Percentiles rank a stretch among this genome's conserved stretches.
phyloP scores from a whole-genome alignment of 1,140 invertebrate species.

The Micrasema minimum region DNA sequence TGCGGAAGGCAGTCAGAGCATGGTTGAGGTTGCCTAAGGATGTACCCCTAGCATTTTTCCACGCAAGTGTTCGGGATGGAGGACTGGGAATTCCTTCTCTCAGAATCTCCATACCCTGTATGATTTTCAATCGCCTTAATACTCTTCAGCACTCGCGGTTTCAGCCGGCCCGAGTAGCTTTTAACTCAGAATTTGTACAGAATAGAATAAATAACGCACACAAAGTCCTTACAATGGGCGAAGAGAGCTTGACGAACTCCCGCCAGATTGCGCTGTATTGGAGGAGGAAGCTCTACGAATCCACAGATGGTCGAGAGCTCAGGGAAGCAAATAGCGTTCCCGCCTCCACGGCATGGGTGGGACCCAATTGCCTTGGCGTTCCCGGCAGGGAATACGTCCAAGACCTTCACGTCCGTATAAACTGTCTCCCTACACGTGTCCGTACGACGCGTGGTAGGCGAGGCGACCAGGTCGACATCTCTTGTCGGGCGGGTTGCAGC shows the following conservation, averaged over 20 bases:
- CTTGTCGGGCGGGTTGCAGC: slow-evolving; percentile 57
- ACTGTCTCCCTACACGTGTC: neutral
- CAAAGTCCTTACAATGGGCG: slow-evolving; percentile 47
- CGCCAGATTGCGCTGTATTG: slow-evolving; percentile 22
- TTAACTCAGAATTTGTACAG: slow-evolving; percentile 40
- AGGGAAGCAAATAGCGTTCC: slow-evolving; percentile 49
- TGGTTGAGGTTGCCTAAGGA: slow-evolving; percentile 58
- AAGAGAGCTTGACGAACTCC: slow-evolving; percentile 35
- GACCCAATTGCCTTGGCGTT: too few species aligned
- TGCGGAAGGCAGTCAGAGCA: slow-evolving; percentile 52
- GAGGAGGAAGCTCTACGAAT: neutral
- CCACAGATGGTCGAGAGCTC: slow-evolving; percentile 9
- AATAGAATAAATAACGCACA: neutral
- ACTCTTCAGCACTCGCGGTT: slow-evolving; percentile 40
- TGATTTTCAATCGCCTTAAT: slow-evolving; percentile 45
- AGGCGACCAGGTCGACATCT: slow-evolving; percentile 25
- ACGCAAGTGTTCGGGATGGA: slow-evolving; percentile 55
- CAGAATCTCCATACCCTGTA: slow-evolving; percentile 32
- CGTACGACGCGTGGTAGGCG: slow-evolving; percentile 37
- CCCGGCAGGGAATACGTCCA: too few species aligned
- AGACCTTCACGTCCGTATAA: too few species aligned
- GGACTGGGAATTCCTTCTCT: slow-evolving; percentile 54
- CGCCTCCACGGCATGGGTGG: slow-evolving; percentile 34
- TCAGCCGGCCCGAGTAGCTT: slow-evolving; percentile 39
- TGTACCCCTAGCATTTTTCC: slow-evolving; percentile 55